Base-by-base conservation (phyloP, 2,113 vertebrate genomes). In the Tychaedon coryphoeus region DNA sequence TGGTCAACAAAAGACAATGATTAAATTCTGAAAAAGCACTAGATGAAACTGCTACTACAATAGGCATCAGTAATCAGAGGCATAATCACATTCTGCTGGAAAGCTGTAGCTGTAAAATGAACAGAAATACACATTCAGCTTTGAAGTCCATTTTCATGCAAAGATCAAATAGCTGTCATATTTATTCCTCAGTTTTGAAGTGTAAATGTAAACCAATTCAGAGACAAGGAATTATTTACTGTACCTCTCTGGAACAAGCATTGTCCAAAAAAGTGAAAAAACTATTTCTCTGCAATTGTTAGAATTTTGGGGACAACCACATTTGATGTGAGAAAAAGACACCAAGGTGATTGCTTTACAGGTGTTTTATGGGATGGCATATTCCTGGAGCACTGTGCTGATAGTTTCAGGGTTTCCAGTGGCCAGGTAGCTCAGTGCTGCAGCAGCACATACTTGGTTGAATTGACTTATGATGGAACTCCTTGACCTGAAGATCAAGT, bases 1-100 rank as follows among this genome's bases (percentile, higher is more conserved):
- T 97, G 90, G 94, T 95, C 96, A 97, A 99, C 98, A 99, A 99
- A 99, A 98, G 98, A 99, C 98, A 99, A 99, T 99, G 98, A 99
- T 98, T 98, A 97, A 97, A 98, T 98, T 98, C 97, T 97, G 97
- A 97, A 98, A 98, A 97, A 98, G 97, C 98, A 97, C 97, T 97
- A 95, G 95, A 98, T 98, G 98, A 97, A 98, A 98, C 97, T 98
- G 97, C 93, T 87, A 61, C 89, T 94, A 98, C 98, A 99, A 98
- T 98, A 96, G 96, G 71, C 97, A 93, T 96, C 96, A 78, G 97
- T 98, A 98, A 98, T 98, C 97, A 98, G 95, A 97, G 97, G 92
- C 95, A 96, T 98, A 98, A 98, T 98, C 98, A 96, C 58, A 57
- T 98, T 97, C 96, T 96, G 88, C 95, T 97, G 93, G 94, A 97